These are phyloP conservation scores for Ifrita kowaldi DNA, from an alignment of 2,113 vertebrate species.

Conservation along the genomic window DNA sequence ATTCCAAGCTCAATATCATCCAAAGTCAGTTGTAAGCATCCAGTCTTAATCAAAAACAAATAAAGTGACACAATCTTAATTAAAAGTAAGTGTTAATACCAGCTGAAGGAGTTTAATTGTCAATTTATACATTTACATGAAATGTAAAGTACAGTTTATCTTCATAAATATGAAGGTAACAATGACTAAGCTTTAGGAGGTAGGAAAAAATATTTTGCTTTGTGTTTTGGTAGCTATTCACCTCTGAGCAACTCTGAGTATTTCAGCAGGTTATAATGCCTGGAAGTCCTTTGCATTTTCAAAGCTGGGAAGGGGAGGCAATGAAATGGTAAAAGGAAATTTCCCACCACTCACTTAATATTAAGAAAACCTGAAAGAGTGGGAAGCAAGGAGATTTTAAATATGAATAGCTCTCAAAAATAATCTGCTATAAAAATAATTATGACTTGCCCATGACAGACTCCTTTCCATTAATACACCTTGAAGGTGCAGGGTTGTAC, in stretches of 20 bases:
- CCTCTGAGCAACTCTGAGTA: background rate
- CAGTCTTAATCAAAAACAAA: background rate
- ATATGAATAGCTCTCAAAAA: background rate
- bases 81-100: background rate
- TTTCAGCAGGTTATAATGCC: background rate
- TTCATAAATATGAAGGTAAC: background rate
- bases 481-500: background rate
- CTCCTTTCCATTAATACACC: background rate
- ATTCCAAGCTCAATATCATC: background rate
- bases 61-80: background rate
- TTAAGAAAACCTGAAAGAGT: background rate
- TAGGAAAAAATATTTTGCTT: background rate
- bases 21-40: background rate
- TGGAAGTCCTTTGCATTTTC: background rate
- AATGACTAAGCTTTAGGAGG: background rate
- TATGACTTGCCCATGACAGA: background rate
- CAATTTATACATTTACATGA: background rate
- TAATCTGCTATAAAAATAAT: constrained; percentile 1
- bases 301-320: background rate
- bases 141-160: background rate
- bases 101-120: background rate
- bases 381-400: background rate
- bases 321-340: background rate
- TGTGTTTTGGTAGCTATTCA: background rate
- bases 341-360: background rate